Percentiles rank a stretch among this genome's conserved stretches.
These are phyloP conservation scores for Cyphomyrmex costatus DNA, from an alignment of 1,140 invertebrate species.

Conservation along the genomic window DNA sequence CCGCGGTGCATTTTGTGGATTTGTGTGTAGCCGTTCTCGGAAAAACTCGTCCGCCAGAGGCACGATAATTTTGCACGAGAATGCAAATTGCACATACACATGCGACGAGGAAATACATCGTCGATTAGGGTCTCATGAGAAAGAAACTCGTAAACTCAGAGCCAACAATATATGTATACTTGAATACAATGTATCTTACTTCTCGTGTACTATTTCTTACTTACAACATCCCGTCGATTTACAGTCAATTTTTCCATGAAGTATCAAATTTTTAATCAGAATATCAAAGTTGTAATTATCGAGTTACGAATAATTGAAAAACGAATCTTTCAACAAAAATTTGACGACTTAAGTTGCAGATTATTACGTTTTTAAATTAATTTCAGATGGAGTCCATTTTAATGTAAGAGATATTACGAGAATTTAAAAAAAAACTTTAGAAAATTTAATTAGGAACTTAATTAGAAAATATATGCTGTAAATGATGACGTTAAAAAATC, in stretches of 20 bases:
- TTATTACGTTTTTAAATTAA: not conserved
- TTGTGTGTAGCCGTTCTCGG: not conserved
- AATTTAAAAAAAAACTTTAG: no score
- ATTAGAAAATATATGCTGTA: no score
- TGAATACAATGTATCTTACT: not conserved
- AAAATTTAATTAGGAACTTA: no score
- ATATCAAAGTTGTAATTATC: not conserved
- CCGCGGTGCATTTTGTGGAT: constrained; percentile 7
- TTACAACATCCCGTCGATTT: not conserved
- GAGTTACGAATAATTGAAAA: not conserved
- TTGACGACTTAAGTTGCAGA: not conserved
- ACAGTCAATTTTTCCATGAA: not conserved
- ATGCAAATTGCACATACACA: constrained; percentile 42
- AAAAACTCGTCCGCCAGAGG: constrained; percentile 9
- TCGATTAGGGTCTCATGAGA: not conserved
- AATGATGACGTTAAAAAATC: no score
- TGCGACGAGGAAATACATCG: constrained; percentile 20
- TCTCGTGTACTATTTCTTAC: not conserved
- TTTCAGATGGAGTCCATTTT: no score
- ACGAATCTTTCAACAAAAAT: not conserved
- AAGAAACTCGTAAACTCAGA: not conserved
- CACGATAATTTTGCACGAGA: not conserved
- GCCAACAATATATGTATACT: not conserved
- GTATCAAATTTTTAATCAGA: no score
- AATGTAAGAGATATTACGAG: no score